phyloP scores from a whole-genome alignment of 2,888 invertebrate genomes.

The Sisyra nigra region DNA sequence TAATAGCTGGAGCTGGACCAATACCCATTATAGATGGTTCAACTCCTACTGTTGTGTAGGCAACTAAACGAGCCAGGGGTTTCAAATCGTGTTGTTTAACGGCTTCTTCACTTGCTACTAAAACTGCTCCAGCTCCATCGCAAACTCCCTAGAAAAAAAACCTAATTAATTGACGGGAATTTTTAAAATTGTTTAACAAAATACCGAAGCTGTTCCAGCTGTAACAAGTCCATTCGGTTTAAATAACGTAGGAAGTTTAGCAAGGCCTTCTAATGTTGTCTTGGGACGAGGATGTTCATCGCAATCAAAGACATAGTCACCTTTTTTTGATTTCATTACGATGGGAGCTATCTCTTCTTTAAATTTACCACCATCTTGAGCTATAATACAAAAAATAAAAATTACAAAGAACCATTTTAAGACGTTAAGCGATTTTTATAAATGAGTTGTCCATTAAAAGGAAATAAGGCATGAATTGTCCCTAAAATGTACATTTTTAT shows the following conservation, averaged over 20 bases:
- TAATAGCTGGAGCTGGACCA: constrained; percentile 89
- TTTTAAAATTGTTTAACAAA: constrained; percentile 17
- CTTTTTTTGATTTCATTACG: constrained; percentile 66
- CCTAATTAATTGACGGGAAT: constrained; percentile 1
- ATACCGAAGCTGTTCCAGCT: constrained; percentile 86
- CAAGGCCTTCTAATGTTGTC: constrained; percentile 69
- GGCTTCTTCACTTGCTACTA: constrained; percentile 84
- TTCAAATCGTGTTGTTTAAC: constrained; percentile 62
- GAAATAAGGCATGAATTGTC: too few relatives aligned
- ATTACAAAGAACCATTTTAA: neutral
- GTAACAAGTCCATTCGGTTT: constrained; percentile 90
- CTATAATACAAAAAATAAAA: constrained; percentile 29
- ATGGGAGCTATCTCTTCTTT: constrained; percentile 82
- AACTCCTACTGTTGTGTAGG: constrained; percentile 85
- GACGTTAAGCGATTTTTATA: neutral
- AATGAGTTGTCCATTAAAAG: too few relatives aligned
- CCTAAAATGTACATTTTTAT: too few relatives aligned
- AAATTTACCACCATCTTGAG: constrained; percentile 76
- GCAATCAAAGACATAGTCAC: constrained; percentile 55
- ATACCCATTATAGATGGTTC: constrained; percentile 98
- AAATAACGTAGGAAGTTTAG: constrained; percentile 78
- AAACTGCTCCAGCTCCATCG: constrained; percentile 90
- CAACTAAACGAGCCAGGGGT: constrained; percentile 82
- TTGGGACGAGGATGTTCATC: constrained; percentile 93
- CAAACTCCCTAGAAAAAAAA: constrained; percentile 76